Evolutionary conservation across 2,113 vertebrate genomes (phyloP).

Genomic region (Mungos mungo): DNA sequence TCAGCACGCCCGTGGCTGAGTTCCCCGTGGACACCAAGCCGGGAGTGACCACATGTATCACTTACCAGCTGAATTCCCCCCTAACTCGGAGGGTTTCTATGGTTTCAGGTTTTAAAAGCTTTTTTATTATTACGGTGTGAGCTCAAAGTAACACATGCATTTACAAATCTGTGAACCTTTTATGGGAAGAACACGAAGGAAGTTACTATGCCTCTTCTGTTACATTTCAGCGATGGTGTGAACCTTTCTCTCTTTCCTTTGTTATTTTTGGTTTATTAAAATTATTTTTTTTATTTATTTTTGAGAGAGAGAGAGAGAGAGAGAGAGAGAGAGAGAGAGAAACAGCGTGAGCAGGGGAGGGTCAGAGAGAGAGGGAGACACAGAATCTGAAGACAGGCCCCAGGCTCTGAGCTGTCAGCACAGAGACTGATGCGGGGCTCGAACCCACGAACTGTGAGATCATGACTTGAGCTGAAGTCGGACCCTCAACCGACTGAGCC

Average conservation of each 20-base stretch:
- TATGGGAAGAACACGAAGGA: neutral
- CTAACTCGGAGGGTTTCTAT: neutral
- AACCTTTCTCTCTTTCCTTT: neutral
- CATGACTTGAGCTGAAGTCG: too few relatives aligned
- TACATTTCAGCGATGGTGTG: neutral
- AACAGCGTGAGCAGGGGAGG: too few relatives aligned
- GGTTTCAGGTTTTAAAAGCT: neutral
- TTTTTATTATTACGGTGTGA: neutral
- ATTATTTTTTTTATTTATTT: too few relatives aligned
- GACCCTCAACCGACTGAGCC: too few relatives aligned
- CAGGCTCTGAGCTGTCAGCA: too few relatives aligned
- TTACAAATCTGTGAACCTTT: neutral
- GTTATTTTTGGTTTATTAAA: too few relatives aligned
- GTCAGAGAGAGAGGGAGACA: too few relatives aligned
- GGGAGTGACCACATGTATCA: fast-evolving
- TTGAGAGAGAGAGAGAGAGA: too few relatives aligned
- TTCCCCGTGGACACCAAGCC: neutral
- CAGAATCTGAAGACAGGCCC: too few relatives aligned
- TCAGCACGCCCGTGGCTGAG: fast-evolving
- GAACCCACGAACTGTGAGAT: too few relatives aligned
- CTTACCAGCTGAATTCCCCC: neutral
- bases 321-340: too few relatives aligned
- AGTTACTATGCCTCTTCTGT: neutral
- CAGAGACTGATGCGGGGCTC: too few relatives aligned
- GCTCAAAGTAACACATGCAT: neutral